A percentile compares a stretch with the other conserved stretches of the same genome.
These are phyloP conservation scores for Bufotes viridis DNA, from an alignment of 2,797 vertebrate genomes.

Conservation along the genomic window DNA sequence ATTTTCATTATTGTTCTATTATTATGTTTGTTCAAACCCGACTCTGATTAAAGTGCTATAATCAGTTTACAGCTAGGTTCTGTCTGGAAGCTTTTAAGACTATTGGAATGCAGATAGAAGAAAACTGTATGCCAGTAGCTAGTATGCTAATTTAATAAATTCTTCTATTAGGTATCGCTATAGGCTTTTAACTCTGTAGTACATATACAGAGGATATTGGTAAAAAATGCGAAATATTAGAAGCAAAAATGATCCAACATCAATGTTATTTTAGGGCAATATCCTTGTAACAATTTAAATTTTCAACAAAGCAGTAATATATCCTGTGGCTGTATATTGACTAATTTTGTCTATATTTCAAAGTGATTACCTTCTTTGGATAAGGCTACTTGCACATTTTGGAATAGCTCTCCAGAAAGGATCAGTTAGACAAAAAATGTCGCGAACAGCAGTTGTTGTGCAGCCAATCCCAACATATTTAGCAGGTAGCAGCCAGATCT, in stretches of 20 bases:
- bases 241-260: background rate
- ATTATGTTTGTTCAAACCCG: background rate
- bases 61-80: constrained; percentile 7
- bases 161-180: background rate
- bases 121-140: background rate
- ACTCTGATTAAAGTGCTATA: constrained; percentile 11
- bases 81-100: background rate
- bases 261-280: background rate
- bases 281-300: background rate
- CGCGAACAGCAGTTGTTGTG: no score
- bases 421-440: no score
- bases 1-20: constrained; percentile 40
- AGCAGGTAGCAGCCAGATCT: no score
- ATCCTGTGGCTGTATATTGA: no score
- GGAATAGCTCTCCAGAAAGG: no score
- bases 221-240: no score
- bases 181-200: no score
- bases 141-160: background rate
- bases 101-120: background rate
- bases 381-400: no score
- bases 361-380: no score
- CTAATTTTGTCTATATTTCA: no score
- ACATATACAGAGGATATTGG: no score
- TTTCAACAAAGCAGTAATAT: background rate
- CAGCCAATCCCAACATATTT: no score